A percentile compares a stretch with the other conserved stretches of the same genome.
These are phyloP conservation scores for Polypedilum pembai DNA, from an alignment of 1,140 invertebrate species.

Conservation along the genomic window DNA sequence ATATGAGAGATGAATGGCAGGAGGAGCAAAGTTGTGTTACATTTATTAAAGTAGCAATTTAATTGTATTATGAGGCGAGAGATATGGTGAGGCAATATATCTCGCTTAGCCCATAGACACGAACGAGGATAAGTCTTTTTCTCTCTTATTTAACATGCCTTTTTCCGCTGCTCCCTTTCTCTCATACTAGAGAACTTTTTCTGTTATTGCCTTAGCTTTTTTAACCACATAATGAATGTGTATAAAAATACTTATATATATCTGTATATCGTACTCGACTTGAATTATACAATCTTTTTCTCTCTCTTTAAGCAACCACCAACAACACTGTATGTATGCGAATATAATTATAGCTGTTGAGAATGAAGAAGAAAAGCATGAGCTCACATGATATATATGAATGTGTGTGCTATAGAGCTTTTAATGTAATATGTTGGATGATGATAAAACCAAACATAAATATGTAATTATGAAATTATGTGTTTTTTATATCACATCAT, in stretches of 20 bases:
- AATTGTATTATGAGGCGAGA: conserved; percentile 12
- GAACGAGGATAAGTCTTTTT: conserved; percentile 3
- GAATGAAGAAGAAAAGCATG: background rate
- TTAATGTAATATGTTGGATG: background rate
- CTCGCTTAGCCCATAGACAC: conserved; percentile 15
- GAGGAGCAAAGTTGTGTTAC: background rate
- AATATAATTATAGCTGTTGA: conserved; percentile 13
- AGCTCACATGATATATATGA: too few relatives aligned
- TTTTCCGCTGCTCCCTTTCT: background rate
- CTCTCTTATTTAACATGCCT: conserved; percentile 16
- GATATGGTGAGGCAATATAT: conserved; percentile 4
- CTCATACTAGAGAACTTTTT: background rate
- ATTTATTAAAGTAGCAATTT: conserved; percentile 14
- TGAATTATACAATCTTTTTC: too few relatives aligned
- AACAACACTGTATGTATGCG: background rate
- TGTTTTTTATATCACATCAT: background rate
- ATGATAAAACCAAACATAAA: conserved; percentile 15
- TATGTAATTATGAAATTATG: conserved; percentile 24
- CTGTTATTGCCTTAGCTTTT: conserved; percentile 3
- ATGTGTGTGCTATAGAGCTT: background rate
- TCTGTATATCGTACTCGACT: too few relatives aligned
- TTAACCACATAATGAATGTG: conserved; percentile 8
- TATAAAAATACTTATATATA: background rate
- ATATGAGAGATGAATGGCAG: background rate
- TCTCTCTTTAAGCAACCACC: background rate